These are phyloP conservation scores for Alcis repandata DNA, from an alignment of 2,888 invertebrate species.

Conservation along the genomic window DNA sequence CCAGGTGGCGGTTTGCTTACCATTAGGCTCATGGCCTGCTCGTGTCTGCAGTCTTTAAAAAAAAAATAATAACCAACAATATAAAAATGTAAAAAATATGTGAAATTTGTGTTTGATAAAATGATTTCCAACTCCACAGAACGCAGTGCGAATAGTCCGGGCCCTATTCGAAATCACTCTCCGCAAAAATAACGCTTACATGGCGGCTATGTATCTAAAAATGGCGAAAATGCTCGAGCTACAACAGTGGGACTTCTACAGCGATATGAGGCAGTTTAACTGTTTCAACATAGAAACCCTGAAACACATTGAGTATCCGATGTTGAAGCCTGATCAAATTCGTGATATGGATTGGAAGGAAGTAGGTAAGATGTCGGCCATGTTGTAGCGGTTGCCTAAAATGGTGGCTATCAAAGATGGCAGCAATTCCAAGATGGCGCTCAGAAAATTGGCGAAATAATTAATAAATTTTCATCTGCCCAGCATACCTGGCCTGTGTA, in stretches of 20 bases:
- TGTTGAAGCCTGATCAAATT: slow-evolving; percentile 91
- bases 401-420: no score
- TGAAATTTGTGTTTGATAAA: neutral
- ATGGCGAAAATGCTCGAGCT: slow-evolving; percentile 97
- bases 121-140: slow-evolving; percentile 82
- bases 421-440: no score
- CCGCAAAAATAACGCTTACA: slow-evolving; percentile 95
- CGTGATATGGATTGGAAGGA: slow-evolving; percentile 96
- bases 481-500: no score
- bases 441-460: no score
- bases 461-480: no score
- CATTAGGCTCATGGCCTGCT: no score
- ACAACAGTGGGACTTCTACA: slow-evolving; percentile 95
- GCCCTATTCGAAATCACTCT: slow-evolving; percentile 98
- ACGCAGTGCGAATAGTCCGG: slow-evolving; percentile 95
- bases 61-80: no score
- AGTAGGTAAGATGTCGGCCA: slow-evolving; percentile 90
- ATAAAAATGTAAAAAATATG: no score
- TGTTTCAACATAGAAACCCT: slow-evolving; percentile 92
- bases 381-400: no score
- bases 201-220: slow-evolving; percentile 94
- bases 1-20: neutral
- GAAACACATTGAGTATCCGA: slow-evolving; percentile 92
- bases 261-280: slow-evolving; percentile 94
- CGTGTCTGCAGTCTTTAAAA: no score